These are phyloP conservation scores for Zaprionus lineosus DNA, from an alignment of 2,888 invertebrate species.

Conservation along the genomic window DNA sequence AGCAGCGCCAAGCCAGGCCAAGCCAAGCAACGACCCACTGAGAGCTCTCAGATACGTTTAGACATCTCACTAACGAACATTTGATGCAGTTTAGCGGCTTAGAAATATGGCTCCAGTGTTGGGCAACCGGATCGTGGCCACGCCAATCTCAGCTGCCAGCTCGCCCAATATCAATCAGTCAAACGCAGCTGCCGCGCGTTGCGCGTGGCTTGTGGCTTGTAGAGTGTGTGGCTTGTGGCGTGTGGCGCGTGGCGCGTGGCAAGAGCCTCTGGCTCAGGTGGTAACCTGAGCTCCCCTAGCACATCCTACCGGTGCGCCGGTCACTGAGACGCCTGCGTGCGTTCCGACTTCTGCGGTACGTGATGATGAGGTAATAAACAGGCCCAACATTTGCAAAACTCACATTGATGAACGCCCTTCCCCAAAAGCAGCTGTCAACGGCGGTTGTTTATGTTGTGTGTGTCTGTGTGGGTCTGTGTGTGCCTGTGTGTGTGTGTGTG, in stretches of 20 bases:
- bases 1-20: constrained; percentile 31
- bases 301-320: constrained; percentile 1
- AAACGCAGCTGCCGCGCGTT: constrained; percentile 57
- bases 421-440: constrained; percentile 61
- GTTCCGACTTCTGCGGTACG: constrained; percentile 61
- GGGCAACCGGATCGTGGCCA: constrained; percentile 9
- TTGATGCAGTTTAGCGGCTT: constrained; percentile 49
- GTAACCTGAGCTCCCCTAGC: constrained; percentile 53
- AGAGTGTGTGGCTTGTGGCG: constrained; percentile 32
- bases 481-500: neutral
- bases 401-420: constrained; percentile 35
- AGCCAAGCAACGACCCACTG: constrained; percentile 24
- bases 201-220: constrained; percentile 37
- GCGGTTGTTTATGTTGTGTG: neutral
- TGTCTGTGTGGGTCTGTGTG: constrained; percentile 1
- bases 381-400: constrained; percentile 42
- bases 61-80: constrained; percentile 42
- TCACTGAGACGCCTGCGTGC: constrained; percentile 33
- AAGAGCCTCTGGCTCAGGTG: constrained; percentile 29
- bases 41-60: constrained; percentile 16
- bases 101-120: constrained; percentile 26
- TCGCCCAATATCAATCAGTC: constrained; percentile 74
- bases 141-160: constrained; percentile 12
- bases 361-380: constrained; percentile 67
- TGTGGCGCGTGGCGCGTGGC: constrained; percentile 33